Evolutionary conservation across 2,113 vertebrate species (phyloP), one percentile per base, ranked within the genome.

Genomic region (Rhegmatorhina hoffmannsi): DNA sequence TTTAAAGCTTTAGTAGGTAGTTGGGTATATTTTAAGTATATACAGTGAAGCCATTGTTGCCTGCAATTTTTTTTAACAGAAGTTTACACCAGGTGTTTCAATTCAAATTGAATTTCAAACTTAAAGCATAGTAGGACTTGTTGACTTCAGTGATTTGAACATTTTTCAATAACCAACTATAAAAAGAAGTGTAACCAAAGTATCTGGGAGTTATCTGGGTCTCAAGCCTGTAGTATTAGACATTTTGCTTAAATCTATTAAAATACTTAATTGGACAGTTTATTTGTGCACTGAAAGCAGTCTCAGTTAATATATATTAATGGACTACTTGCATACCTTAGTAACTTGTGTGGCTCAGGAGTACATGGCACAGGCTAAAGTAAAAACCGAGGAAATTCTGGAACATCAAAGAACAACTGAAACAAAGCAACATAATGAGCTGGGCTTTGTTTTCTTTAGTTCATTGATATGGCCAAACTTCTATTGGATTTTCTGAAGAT

Each of bases 401-500:
- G 18, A 82, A 87, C 14, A 23, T 20, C 10, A 66, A 86, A 38
- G 53, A 83, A 84, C 9, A 68, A 52, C 28, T 62, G 52, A 78
- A 93, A 86, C 33, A 88, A 88, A 92, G 34, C 62, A 64, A 18
- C 5, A 13, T 60, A 68, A 90, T 68, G 72, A 78, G 23, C 44
- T 53, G 10, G 13, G 50, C 43, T 92, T 87, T 88, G 49, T 85
- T 90, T 86, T 68, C 49, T 72, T 78, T 52, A 49, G 26, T 43
- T 93, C 66, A 53, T 63, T 82, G 62, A 43, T 62, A 64, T 17
- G 28, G 60, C 36, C 44, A 46, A 74, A 79, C 13, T 74, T 87
- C 28, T 89, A 58, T 15, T 92, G 76, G 53, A 56, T 92, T 93
- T 95, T 92, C n/a, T 59, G 74, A 40, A 62, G 73, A 81, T 93